Base-by-base conservation (phyloP, 2,888 invertebrate species). In the Meliscaeva auricollis region DNA sequence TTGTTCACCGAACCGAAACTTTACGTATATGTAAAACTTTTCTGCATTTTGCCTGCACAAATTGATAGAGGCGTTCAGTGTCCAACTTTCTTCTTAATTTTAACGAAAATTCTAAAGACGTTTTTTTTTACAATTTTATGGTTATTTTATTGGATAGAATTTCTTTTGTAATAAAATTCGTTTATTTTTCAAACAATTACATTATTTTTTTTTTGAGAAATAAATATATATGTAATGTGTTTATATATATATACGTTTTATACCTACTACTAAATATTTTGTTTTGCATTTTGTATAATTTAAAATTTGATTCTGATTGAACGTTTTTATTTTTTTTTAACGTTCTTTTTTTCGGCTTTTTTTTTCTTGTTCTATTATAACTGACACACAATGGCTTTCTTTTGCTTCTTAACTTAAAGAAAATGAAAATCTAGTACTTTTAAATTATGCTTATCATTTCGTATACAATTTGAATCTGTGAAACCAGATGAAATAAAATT, bases 401-500 rank as follows among this genome's bases (percentile, higher is more conserved):
- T 72, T 56, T 69, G 20, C 50, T 78, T 56, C 76, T 54, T 73
- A 78, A 44, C 52, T 58, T 76, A 73, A 83, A 56, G 64, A 70
- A 83, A 84, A 75, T 84, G 70, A 80, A 84, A 76, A 75, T 84
- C 70, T 76, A 76, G 76, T 85, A n/a, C n/a, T n/a, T n/a, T n/a
- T 68, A 41, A 73, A 72, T 81, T 77, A 81, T 80, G 46, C 68
- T 85, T 80, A 85, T 68, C 72, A 80, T 85, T n/a, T 85, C 85
- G 85, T 85, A 85, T 85, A 85, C 85, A 85, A 81, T 85, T 76
- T 76, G 72, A 81, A 85, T 85, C 85, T 85, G 85, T 85, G 85
- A 85, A 85, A 85, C 85, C 85, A 85, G 85, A 85, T 85, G 80
- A 85, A 85, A 81, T 81, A 74, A 84, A 84, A 84, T 64, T 79